Evolutionary conservation across 2,888 invertebrate genomes (phyloP).

Genomic region (Chironomus riparius): DNA sequence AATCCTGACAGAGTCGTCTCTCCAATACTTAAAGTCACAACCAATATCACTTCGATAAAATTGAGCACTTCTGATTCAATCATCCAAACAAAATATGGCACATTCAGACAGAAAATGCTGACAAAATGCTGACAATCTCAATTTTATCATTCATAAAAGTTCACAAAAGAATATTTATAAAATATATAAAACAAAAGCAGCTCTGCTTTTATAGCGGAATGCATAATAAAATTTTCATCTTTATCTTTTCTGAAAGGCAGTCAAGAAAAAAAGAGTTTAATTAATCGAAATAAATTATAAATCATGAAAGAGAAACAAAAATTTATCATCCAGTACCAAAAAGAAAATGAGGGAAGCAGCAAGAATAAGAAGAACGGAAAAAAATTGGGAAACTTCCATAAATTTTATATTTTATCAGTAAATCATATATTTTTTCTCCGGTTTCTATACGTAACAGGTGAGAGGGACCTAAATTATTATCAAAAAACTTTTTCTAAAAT

Average conservation of each 20-base stretch:
- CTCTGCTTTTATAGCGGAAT: too few species aligned
- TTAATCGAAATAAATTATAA: not conserved
- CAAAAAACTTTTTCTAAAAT: not conserved
- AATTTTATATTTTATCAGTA: not conserved
- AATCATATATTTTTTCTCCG: not conserved
- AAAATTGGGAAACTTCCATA: not conserved
- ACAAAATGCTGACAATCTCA: too few species aligned
- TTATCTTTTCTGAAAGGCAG: not conserved
- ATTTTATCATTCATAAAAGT: too few species aligned
- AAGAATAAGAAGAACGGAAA: too few species aligned
- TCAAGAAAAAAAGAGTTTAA: not conserved
- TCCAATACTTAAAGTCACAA: too few species aligned
- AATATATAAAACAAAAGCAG: too few species aligned
- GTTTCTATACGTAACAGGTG: conserved; percentile 9
- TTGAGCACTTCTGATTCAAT: too few species aligned
- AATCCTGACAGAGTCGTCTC: too few species aligned
- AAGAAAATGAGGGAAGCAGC: not conserved
- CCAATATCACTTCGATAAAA: too few species aligned
- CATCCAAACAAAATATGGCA: too few species aligned
- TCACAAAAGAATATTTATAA: too few species aligned
- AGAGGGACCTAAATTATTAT: conserved; percentile 19
- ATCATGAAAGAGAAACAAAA: not conserved
- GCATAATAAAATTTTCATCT: not conserved
- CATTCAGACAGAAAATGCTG: too few species aligned
- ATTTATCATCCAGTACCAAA: not conserved